These are phyloP conservation scores for Epinotia brunnichana DNA, from an alignment of 2,888 invertebrate genomes.

Conservation along the genomic window DNA sequence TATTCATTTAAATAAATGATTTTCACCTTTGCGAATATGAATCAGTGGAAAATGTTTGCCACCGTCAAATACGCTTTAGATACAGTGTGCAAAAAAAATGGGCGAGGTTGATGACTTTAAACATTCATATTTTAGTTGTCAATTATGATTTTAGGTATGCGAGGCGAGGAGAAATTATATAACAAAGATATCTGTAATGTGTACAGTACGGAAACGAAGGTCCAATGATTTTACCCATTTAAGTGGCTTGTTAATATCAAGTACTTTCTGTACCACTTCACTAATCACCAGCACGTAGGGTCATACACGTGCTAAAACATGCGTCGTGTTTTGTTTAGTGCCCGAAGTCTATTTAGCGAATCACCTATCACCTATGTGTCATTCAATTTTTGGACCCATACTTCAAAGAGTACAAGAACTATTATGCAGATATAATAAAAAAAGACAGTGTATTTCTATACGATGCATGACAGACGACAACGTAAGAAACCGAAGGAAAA, in stretches of 20 bases:
- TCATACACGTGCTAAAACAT: not conserved
- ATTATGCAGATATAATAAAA: not conserved
- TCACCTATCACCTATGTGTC: too few species aligned
- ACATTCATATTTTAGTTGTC: not conserved
- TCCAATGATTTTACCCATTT: not conserved
- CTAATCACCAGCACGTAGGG: not conserved
- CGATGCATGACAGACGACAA: constrained; percentile 8
- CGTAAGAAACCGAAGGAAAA: not conserved
- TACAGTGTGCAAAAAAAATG: not conserved
- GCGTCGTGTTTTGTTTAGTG: not conserved
- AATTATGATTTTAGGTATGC: not conserved
- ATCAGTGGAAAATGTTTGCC: constrained; percentile 6
- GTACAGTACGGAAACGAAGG: not conserved
- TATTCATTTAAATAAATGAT: not conserved
- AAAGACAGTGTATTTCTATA: not conserved
- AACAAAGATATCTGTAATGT: not conserved
- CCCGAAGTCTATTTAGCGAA: too few species aligned
- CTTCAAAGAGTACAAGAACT: too few species aligned
- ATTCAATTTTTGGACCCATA: too few species aligned
- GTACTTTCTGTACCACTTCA: not conserved
- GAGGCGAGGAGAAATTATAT: not conserved
- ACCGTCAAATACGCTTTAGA: not conserved
- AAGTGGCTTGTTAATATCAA: not conserved
- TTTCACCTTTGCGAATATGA: not conserved
- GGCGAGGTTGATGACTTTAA: not conserved